Evolutionary conservation across 2,113 vertebrate genomes (phyloP).

Genomic region (Oenanthe oenanthe): DNA sequence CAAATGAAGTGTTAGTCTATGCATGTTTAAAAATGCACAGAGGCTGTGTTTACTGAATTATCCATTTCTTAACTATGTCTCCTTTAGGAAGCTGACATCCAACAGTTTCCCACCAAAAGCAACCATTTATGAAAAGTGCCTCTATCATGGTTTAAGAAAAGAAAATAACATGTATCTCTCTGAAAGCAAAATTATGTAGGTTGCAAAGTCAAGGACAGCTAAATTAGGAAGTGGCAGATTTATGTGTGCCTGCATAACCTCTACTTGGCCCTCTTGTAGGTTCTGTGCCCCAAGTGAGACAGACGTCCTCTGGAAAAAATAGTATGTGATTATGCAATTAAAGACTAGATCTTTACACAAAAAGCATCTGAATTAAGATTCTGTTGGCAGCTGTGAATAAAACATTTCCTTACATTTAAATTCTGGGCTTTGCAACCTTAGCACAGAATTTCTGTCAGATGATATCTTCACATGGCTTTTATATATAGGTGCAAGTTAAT

Average conservation of each 20-base stretch:
- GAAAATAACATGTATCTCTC: not conserved
- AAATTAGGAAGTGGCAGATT: constrained; percentile 64
- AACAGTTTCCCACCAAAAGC: not conserved
- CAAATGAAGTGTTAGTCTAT: constrained; percentile 64
- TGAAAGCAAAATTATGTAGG: constrained; percentile 38
- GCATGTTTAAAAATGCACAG: constrained; percentile 33
- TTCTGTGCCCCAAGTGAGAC: constrained; percentile 2
- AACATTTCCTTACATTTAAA: not conserved
- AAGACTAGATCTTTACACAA: not conserved
- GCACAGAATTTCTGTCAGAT: not conserved
- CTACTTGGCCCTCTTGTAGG: constrained; percentile 48
- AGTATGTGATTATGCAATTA: constrained; percentile 42
- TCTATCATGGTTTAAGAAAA: not conserved
- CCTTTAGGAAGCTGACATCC: not conserved
- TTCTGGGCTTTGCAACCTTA: not conserved
- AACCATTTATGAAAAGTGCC: not conserved
- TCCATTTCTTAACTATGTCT: constrained; percentile 16
- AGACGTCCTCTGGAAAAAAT: constrained; percentile 38
- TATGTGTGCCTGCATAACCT: constrained; percentile 43
- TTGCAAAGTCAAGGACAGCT: constrained; percentile 53
- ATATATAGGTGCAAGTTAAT: not conserved
- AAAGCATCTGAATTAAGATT: not conserved
- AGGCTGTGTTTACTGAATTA: constrained; percentile 38
- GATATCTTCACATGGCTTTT: not conserved
- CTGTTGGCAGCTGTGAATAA: not conserved